These are phyloP conservation scores for Anseranas semipalmata DNA, from an alignment of 2,113 vertebrate genomes.

Conservation along the genomic window DNA sequence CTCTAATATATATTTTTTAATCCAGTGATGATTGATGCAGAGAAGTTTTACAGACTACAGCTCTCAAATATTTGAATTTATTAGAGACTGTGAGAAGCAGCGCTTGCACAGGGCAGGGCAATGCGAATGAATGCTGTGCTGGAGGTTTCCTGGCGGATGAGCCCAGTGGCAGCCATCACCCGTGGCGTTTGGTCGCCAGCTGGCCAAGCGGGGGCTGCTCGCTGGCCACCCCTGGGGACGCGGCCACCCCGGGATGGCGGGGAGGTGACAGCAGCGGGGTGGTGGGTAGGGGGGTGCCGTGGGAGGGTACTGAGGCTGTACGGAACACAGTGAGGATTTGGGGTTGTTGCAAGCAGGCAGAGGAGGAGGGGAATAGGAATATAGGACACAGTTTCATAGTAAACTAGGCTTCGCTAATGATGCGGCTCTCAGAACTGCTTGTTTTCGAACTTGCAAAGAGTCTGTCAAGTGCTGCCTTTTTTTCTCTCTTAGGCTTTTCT, in stretches of 20 bases:
- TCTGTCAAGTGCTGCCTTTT: constrained; percentile 64
- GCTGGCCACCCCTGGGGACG: neutral
- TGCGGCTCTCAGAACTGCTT: constrained; percentile 41
- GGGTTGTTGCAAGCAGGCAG: neutral
- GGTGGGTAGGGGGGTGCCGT: neutral
- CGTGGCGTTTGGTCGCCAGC: neutral
- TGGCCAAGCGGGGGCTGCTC: neutral
- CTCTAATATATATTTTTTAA: neutral
- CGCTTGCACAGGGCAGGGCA: constrained; percentile 12
- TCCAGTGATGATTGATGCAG: neutral
- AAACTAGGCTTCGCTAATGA: constrained; percentile 62
- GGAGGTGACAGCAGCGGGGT: neutral
- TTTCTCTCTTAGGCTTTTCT: constrained; percentile 41
- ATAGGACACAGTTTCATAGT: constrained; percentile 36
- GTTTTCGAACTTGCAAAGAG: constrained; percentile 54
- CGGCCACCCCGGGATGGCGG: neutral
- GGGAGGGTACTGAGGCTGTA: neutral
- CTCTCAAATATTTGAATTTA: neutral
- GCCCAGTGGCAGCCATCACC: neutral
- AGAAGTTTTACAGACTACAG: neutral
- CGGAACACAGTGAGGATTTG: neutral
- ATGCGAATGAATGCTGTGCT: neutral
- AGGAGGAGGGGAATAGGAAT: constrained; percentile 39
- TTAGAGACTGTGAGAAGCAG: constrained; percentile 3
- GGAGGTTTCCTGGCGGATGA: constrained; percentile 15